A percentile compares a stretch with the other conserved stretches of the same genome.
Evolutionary conservation across 2,113 vertebrate genomes (phyloP).

Genomic region (Campylomormyrus tamandua): DNA sequence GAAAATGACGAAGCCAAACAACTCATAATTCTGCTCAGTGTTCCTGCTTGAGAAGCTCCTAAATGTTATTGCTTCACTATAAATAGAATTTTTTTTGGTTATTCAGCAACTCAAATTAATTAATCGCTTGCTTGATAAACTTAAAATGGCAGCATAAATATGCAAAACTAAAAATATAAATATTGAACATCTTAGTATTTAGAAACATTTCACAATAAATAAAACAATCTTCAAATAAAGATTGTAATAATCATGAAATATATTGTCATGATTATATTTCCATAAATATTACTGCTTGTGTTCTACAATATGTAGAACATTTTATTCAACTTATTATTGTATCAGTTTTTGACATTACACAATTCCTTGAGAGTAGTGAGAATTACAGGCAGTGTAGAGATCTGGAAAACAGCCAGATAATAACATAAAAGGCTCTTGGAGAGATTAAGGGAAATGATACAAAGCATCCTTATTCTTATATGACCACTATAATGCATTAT

Average conservation of each 20-base stretch:
- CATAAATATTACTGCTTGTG: background rate
- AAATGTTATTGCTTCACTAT: background rate
- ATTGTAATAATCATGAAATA: background rate
- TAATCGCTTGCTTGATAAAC: background rate
- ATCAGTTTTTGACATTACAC: background rate
- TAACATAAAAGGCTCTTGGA: conserved; percentile 10
- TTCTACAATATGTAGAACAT: background rate
- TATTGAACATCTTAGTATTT: background rate
- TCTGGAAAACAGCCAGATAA: conserved; percentile 4
- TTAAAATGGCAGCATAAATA: background rate
- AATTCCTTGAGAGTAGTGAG: background rate
- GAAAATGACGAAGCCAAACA: too few species aligned
- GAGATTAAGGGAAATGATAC: conserved; percentile 19
- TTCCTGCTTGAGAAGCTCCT: background rate
- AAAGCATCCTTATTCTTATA: background rate
- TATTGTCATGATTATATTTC: background rate
- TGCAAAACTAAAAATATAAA: background rate
- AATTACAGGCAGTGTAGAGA: background rate
- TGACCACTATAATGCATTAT: background rate
- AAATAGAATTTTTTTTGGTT: background rate
- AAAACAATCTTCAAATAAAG: background rate
- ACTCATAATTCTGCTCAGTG: background rate
- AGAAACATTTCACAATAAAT: background rate
- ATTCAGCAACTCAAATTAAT: background rate
- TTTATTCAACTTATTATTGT: background rate